Percentiles rank a stretch among this genome's conserved stretches.
Evolutionary conservation across 2,888 invertebrate species (phyloP).

Genomic region (Ferrisia virgata): DNA sequence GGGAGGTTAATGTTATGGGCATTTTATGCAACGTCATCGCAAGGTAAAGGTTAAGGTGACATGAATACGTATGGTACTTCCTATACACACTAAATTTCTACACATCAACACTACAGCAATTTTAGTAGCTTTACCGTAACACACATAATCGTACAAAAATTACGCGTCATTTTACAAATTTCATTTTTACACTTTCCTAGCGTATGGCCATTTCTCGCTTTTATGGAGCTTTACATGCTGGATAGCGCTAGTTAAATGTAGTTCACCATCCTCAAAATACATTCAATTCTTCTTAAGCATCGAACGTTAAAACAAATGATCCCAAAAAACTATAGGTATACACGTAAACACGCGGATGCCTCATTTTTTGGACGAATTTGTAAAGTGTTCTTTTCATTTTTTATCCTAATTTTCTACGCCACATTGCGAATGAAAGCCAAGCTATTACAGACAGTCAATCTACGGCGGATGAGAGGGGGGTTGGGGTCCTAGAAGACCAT

Average conservation of each 20-base stretch:
- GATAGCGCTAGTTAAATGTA: neutral
- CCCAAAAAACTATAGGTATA: neutral
- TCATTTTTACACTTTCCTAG: neutral
- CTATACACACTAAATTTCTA: neutral
- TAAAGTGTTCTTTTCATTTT: too few relatives aligned
- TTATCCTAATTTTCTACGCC: too few relatives aligned
- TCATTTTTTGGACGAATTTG: neutral
- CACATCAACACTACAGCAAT: neutral
- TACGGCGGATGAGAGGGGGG: too few relatives aligned
- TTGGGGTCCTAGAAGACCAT: too few relatives aligned
- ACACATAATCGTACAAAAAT: neutral
- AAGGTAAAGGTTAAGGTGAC: constrained; percentile 4
- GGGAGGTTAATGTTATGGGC: neutral
- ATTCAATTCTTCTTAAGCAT: neutral
- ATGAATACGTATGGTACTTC: neutral
- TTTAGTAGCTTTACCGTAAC: neutral
- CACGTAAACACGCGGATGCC: too few relatives aligned
- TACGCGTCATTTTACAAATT: neutral
- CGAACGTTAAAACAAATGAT: neutral
- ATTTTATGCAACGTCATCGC: constrained; percentile 9
- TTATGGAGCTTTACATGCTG: neutral
- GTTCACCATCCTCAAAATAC: neutral
- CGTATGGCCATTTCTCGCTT: neutral
- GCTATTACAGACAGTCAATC: too few relatives aligned
- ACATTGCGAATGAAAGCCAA: too few relatives aligned